A percentile compares a stretch with the other conserved stretches of the same genome.
These are phyloP conservation scores for Aldabrachelys gigantea DNA, from an alignment of 2,113 vertebrate species.

Conservation along the genomic window DNA sequence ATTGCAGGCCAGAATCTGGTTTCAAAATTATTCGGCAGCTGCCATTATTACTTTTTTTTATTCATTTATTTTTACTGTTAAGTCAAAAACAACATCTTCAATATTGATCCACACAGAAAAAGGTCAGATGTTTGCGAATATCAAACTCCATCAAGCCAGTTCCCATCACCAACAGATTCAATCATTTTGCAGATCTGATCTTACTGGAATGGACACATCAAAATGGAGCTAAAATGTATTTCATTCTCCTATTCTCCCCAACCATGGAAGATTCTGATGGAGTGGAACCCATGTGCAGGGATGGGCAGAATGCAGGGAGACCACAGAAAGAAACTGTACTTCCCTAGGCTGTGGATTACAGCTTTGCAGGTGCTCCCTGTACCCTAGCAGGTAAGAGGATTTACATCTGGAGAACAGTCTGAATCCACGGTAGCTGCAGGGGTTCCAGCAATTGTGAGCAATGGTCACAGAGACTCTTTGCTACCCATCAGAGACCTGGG, in stretches of 20 bases:
- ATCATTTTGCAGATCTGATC: neutral
- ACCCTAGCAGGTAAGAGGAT: neutral
- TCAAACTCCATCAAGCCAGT: neutral
- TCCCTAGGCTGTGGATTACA: neutral
- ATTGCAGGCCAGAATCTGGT: conserved; percentile 34
- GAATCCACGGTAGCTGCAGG: neutral
- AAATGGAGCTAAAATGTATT: neutral
- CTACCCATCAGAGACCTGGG: neutral
- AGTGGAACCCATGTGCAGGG: neutral
- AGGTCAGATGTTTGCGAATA: conserved; percentile 10
- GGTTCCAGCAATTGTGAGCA: neutral
- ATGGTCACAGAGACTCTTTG: neutral
- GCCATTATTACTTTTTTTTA: neutral
- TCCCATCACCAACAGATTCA: neutral
- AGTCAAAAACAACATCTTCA: conserved; percentile 30
- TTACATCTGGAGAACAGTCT: neutral
- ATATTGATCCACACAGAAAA: conserved; percentile 1
- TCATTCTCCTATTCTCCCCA: accelerated
- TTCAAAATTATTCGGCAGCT: conserved; percentile 41
- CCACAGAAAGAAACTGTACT: neutral
- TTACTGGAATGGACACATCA: neutral
- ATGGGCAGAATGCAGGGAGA: neutral
- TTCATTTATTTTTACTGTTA: neutral
- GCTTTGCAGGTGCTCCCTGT: neutral
- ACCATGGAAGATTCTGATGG: accelerated